Conservation (phyloP, 53 echinoderm and acorn worm genomes). For the Paracentrotus lividus region DNA sequence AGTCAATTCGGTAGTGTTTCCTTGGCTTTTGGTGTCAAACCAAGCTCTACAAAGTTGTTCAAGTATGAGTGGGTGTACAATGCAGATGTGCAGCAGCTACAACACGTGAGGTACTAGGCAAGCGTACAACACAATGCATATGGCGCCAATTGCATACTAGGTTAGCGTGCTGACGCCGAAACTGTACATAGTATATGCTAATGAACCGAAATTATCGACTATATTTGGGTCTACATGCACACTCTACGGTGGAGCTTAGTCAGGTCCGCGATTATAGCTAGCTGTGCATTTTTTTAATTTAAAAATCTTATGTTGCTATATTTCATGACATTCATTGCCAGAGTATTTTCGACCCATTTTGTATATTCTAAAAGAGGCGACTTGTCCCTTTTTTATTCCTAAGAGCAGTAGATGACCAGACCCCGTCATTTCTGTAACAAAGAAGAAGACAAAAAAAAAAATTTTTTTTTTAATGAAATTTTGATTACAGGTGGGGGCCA, state of each 20-base stretch:
- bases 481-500: too few relatives aligned
- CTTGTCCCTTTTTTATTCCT: too few relatives aligned
- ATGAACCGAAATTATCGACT: conserved; percentile 60
- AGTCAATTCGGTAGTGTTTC: background rate
- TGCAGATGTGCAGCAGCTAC: conserved; percentile 20
- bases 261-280: background rate
- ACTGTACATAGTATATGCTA: conserved; percentile 66
- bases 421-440: too few relatives aligned
- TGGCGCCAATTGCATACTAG: conserved; percentile 52
- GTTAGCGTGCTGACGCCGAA: conserved; percentile 66
- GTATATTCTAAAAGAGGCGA: too few relatives aligned
- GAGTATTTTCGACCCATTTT: too few relatives aligned
- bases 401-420: too few relatives aligned
- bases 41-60: background rate
- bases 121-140: conserved; percentile 64
- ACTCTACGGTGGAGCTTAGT: background rate
- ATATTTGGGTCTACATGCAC: background rate
- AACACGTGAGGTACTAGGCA: conserved; percentile 4
- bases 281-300: too few relatives aligned
- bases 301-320: too few relatives aligned
- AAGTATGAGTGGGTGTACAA: background rate
- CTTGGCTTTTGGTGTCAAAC: background rate
- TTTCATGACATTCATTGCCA: too few relatives aligned
- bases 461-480: too few relatives aligned
- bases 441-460: too few relatives aligned